A percentile compares a stretch with the other conserved stretches of the same genome.
These are phyloP conservation scores for Leptinotarsa peninsularis DNA, from an alignment of 2,888 invertebrate genomes.

Conservation along the genomic window DNA sequence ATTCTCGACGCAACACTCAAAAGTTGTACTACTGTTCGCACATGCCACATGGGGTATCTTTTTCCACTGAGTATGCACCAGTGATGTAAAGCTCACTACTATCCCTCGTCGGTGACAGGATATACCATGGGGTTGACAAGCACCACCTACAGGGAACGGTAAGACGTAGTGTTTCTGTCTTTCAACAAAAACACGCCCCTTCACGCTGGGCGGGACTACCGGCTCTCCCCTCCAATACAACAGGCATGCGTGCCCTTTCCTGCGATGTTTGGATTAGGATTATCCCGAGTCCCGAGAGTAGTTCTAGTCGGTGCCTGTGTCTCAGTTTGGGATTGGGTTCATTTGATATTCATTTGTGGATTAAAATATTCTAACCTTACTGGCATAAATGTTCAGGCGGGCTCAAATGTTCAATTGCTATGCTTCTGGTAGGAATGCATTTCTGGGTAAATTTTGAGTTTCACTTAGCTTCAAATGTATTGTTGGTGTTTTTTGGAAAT, in stretches of 20 bases:
- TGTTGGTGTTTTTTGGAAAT: too few species aligned
- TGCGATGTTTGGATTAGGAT: slow-evolving; percentile 25
- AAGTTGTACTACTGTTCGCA: slow-evolving; percentile 31
- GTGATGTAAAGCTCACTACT: slow-evolving; percentile 52
- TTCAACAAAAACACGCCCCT: slow-evolving; percentile 38
- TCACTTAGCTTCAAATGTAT: neutral
- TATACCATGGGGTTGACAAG: slow-evolving; percentile 51
- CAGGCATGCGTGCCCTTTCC: slow-evolving; percentile 1
- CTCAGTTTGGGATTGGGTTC: slow-evolving; percentile 29
- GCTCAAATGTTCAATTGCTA: slow-evolving; percentile 3
- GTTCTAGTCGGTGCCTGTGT: slow-evolving; percentile 6
- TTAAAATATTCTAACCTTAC: slow-evolving; percentile 43
- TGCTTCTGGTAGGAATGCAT: neutral
- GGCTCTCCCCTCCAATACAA: slow-evolving; percentile 21
- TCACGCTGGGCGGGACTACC: slow-evolving; percentile 25
- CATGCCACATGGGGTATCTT: slow-evolving; percentile 38
- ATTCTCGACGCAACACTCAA: slow-evolving; percentile 27
- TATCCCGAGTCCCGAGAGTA: slow-evolving; percentile 23
- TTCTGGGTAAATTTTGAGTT: neutral
- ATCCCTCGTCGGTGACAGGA: slow-evolving; percentile 57
- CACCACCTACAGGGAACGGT: slow-evolving; percentile 56
- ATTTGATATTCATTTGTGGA: slow-evolving; percentile 42
- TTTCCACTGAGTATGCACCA: slow-evolving; percentile 32
- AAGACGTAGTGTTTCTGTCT: slow-evolving; percentile 44
- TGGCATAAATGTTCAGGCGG: slow-evolving; percentile 40